These are phyloP conservation scores for Drosophila neonasuta DNA, from an alignment of 2,888 invertebrate genomes.

Conservation along the genomic window DNA sequence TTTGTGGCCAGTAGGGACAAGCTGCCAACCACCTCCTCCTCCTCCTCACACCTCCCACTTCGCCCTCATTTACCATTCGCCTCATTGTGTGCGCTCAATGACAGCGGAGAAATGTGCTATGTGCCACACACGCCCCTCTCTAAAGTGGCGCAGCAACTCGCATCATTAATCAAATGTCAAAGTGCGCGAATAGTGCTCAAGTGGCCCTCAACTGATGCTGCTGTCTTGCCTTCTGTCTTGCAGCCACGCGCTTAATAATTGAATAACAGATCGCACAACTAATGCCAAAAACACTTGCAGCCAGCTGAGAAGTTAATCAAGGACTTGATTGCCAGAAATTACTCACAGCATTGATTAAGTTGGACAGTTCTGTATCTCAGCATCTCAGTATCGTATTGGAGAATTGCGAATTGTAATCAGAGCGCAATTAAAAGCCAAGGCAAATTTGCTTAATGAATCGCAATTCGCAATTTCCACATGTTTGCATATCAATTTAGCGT, in stretches of 20 bases:
- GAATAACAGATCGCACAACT: slow-evolving; percentile 43
- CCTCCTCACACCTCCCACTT: neutral
- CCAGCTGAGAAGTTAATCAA: neutral
- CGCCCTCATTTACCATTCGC: slow-evolving; percentile 45
- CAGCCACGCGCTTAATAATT: slow-evolving; percentile 50
- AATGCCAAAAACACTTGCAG: slow-evolving; percentile 35
- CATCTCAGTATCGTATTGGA: slow-evolving; percentile 1
- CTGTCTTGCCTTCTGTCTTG: neutral
- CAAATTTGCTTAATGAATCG: slow-evolving; percentile 32
- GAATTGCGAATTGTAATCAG: neutral
- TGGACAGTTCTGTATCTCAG: slow-evolving; percentile 10
- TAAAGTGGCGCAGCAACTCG: slow-evolving; percentile 44
- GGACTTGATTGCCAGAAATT: neutral
- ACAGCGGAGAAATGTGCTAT: slow-evolving; percentile 19
- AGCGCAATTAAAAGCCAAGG: slow-evolving; percentile 14
- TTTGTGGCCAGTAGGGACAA: slow-evolving; percentile 43
- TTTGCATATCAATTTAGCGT: slow-evolving; percentile 40
- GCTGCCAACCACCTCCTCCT: no score
- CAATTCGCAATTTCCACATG: slow-evolving; percentile 16
- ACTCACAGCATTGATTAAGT: neutral
- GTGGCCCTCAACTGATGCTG: neutral
- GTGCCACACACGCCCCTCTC: neutral
- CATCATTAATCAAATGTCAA: slow-evolving; percentile 67
- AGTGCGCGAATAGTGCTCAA: slow-evolving; percentile 37
- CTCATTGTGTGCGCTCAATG: slow-evolving; percentile 44